These are phyloP conservation scores for Aphidius ervi DNA, from an alignment of 1,140 invertebrate species.

Conservation along the genomic window DNA sequence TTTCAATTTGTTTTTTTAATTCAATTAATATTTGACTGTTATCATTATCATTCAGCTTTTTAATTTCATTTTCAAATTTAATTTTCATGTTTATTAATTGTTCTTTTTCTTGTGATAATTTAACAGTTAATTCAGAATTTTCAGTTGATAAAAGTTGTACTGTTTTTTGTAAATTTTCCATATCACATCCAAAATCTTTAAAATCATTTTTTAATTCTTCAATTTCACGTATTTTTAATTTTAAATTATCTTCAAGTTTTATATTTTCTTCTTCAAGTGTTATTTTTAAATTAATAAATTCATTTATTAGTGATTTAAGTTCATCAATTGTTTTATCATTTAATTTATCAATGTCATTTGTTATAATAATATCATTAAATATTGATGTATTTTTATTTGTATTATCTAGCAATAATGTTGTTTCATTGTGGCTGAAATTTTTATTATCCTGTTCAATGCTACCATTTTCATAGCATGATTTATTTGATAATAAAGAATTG, in stretches of 20 bases:
- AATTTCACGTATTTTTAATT: constrained; percentile 34
- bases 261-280: constrained; percentile 34
- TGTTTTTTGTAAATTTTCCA: constrained; percentile 36
- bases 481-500: background rate
- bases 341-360: constrained; percentile 15
- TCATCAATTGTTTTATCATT: constrained; percentile 18
- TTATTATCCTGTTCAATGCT: no score
- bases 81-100: constrained; percentile 22
- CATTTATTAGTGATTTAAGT: constrained; percentile 12
- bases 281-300: constrained; percentile 26
- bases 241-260: constrained; percentile 30
- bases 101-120: constrained; percentile 32
- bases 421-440: no score
- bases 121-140: constrained; percentile 37
- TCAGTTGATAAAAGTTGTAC: constrained; percentile 38
- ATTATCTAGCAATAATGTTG: no score
- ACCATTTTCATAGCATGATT: background rate
- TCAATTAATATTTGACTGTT: constrained; percentile 18
- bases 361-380: background rate
- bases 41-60: background rate
- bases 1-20: constrained; percentile 19
- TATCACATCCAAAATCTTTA: constrained; percentile 33
- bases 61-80: constrained; percentile 14
- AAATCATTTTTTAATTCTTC: constrained; percentile 38
- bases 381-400: no score